Base-by-base conservation (phyloP, 2,113 vertebrate species). In the Pseudorectes ferrugineus region DNA sequence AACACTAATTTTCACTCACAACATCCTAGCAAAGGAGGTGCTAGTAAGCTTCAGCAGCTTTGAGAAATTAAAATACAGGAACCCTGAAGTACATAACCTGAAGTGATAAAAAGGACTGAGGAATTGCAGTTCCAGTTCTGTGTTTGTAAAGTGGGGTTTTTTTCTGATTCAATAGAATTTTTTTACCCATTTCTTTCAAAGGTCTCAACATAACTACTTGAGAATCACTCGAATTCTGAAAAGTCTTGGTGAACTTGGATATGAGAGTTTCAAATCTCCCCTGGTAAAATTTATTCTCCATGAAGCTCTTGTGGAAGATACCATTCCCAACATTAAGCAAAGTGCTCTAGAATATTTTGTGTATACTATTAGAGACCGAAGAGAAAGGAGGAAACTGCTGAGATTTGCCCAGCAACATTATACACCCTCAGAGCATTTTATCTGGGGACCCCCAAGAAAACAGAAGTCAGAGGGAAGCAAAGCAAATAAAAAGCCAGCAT, bases 181-280 rank as follows among this genome's bases (percentile, higher is more conserved):
- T 83, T 91, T 77, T 45, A 79, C 21, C 16, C 31, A 36, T 76
- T 94, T 95, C 81, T 66, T 86, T 94, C 95, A 31, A 96, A 99
- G 99, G 97, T 99, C 99, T 76, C 99, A 99, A 96, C 99, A 99
- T 98, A 99, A 99, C 97, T 99, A 99, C 95, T 98, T 99, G 95
- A 98, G 99, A 88, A 99, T 99, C 96, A 99, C 99, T 13, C 98
- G 99, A 46, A 99, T 99, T 97, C 97, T 99, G 92, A 99, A 99
- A 98, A 99, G 99, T 70, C 98, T 99, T 49, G 99, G 99, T 2
- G 99, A 99, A 91, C 98, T 99, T 65, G 99, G 99, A 85, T 99
- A 99, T 49, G 99, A 99, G 97, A 98, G 98, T 96, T 99, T 99
- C 97, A 99, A 99, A 95, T 98, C 98, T 77, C 99, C 99, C 6